Conservation (phyloP, 2,113 vertebrate genomes). For the Himantopus leucocephalus region DNA sequence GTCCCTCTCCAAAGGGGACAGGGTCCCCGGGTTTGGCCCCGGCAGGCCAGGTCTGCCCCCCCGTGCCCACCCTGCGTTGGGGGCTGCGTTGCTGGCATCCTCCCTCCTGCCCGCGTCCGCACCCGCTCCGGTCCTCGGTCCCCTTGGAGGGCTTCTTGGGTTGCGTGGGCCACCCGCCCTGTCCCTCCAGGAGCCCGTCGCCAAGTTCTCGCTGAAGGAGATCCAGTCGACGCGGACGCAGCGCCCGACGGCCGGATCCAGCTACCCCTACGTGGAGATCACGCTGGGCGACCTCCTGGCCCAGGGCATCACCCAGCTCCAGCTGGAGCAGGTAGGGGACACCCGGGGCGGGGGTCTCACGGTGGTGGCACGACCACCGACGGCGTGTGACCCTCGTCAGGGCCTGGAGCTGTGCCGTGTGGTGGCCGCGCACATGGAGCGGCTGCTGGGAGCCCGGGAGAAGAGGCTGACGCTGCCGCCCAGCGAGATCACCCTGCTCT, state of each 20-base stretch:
- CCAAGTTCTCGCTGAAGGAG: slow-evolving; percentile 89
- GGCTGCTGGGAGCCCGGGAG: slow-evolving; percentile 85
- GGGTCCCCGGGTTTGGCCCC: background rate
- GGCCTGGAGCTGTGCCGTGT: slow-evolving; percentile 93
- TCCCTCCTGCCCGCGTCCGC: accelerated
- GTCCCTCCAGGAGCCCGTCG: slow-evolving; percentile 80
- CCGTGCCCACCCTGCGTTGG: background rate
- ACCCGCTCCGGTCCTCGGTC: accelerated
- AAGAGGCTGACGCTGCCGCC: slow-evolving; percentile 93
- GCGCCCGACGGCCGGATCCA: slow-evolving; percentile 85
- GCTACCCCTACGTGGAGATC: slow-evolving; percentile 93
- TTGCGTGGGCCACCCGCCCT: accelerated
- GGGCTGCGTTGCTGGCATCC: background rate
- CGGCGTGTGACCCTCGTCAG: slow-evolving; percentile 38
- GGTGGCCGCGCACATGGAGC: slow-evolving; percentile 91
- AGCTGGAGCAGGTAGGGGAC: slow-evolving; percentile 88
- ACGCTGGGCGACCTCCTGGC: slow-evolving; percentile 85
- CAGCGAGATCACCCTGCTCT: slow-evolving; percentile 95
- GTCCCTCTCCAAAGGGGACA: background rate
- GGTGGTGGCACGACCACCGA: accelerated
- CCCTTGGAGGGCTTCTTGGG: background rate
- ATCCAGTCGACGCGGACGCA: slow-evolving; percentile 92
- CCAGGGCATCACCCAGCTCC: slow-evolving; percentile 88
- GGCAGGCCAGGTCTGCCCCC: no score
- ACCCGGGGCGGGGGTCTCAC: accelerated